phyloP scores from a whole-genome alignment of 2,113 vertebrate genomes.

The Cranoglanis bouderius region DNA sequence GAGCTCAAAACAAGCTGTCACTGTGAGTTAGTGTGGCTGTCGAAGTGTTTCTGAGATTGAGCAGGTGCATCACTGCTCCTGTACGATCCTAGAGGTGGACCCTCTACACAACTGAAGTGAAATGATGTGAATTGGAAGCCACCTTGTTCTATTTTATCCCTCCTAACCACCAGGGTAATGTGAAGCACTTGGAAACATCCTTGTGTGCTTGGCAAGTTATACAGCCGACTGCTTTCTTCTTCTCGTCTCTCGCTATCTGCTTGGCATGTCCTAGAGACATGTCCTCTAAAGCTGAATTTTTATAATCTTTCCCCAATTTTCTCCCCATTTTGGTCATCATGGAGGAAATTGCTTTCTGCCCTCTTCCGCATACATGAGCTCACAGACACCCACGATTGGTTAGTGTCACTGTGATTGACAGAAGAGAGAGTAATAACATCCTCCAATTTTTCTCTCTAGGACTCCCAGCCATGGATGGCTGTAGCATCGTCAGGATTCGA shows the following conservation, averaged over 20 bases:
- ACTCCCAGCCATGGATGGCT: not conserved
- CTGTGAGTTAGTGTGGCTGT: not conserved
- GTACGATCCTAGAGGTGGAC: not conserved
- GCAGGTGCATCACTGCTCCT: not conserved
- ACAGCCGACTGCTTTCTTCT: not conserved
- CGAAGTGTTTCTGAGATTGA: not conserved
- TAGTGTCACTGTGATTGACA: not conserved
- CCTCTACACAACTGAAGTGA: not conserved
- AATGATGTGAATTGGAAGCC: not conserved
- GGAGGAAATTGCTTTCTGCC: not conserved
- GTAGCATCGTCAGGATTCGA: not conserved
- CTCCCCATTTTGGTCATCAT: not conserved
- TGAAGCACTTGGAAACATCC: not conserved
- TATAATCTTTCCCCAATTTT: too few species aligned
- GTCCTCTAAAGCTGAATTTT: not conserved
- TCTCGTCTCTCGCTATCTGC: not conserved
- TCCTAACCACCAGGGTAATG: not conserved
- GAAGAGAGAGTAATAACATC: not conserved
- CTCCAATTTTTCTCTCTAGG: not conserved
- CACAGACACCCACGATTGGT: not conserved
- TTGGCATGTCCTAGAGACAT: not conserved
- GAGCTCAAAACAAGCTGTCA: not conserved
- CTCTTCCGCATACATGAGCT: not conserved
- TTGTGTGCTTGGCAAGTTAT: not conserved
- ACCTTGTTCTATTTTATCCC: not conserved